These are phyloP conservation scores for Pogonophryne albipinna DNA, from an alignment of 2,797 vertebrate genomes.

Conservation along the genomic window DNA sequence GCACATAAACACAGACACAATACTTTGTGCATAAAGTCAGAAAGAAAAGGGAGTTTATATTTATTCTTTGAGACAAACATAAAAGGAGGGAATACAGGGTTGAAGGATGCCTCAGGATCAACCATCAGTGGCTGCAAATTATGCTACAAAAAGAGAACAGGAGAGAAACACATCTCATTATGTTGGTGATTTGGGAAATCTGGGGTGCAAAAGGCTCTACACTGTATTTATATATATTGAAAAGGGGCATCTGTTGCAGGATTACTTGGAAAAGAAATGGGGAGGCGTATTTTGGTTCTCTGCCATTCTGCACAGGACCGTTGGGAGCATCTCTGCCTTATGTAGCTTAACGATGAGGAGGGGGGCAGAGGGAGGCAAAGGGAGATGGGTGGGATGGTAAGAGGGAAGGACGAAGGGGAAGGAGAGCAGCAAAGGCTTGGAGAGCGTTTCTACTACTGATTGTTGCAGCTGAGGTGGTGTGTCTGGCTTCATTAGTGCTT, in stretches of 20 bases:
- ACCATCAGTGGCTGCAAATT: constrained; percentile 34
- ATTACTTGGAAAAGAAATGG: constrained; percentile 47
- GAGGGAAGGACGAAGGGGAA: constrained; percentile 23
- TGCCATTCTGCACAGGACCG: constrained; percentile 30
- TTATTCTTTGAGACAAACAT: constrained; percentile 17
- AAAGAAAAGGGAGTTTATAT: constrained; percentile 6
- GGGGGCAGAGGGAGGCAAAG: constrained; percentile 7
- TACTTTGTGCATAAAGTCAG: constrained; percentile 18
- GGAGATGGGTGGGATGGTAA: constrained; percentile 53
- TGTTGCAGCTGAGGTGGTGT: constrained; percentile 68
- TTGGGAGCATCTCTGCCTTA: constrained; percentile 49
- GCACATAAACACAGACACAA: constrained; percentile 38
- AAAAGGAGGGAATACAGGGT: constrained; percentile 10
- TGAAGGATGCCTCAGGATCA: constrained; percentile 28
- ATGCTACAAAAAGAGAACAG: constrained; percentile 31
- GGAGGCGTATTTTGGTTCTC: constrained; percentile 34
- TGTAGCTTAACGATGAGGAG: constrained; percentile 47
- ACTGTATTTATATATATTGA: constrained; percentile 55
- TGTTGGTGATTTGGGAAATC: constrained; percentile 45
- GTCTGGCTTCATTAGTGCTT: constrained; percentile 67
- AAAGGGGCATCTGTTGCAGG: constrained; percentile 78
- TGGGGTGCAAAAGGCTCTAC: constrained; percentile 39
- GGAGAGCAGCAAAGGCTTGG: constrained; percentile 37
- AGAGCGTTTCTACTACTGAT: constrained; percentile 55
- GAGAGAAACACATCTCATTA: constrained; percentile 35